These are phyloP conservation scores for Biston stratarius DNA, from an alignment of 2,888 invertebrate genomes.

Conservation along the genomic window DNA sequence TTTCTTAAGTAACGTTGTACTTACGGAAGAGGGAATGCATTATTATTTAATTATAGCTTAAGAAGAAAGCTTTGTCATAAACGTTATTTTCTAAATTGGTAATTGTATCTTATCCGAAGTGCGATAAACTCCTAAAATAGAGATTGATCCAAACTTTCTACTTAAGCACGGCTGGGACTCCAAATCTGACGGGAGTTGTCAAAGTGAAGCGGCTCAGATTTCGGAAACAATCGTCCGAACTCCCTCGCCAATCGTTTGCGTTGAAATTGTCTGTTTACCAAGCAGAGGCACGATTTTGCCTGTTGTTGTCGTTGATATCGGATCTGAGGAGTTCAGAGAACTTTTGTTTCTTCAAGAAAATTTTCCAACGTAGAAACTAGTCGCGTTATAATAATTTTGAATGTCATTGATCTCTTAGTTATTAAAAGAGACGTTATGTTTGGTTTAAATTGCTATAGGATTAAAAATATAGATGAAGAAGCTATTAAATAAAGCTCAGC, in stretches of 20 bases:
- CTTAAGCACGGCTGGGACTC: conserved; percentile 29
- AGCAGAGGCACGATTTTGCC: conserved; percentile 46
- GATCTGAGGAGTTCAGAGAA: conserved; percentile 7
- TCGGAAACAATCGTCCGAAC: conserved; percentile 54
- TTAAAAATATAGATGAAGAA: too few species aligned
- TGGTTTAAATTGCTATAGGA: too few species aligned
- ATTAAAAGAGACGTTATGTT: too few species aligned
- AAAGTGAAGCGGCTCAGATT: conserved; percentile 47
- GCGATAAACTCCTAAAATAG: conserved; percentile 20
- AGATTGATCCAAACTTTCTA: conserved; percentile 36
- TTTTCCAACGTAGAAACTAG: not conserved
- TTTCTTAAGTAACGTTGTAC: not conserved
- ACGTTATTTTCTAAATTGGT: conserved; percentile 4
- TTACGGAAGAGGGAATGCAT: not conserved
- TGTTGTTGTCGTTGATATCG: conserved; percentile 42
- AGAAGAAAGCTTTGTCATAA: not conserved
- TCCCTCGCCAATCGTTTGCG: conserved; percentile 50
- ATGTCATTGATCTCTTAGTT: too few species aligned
- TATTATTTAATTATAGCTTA: not conserved
- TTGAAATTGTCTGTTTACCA: conserved; percentile 53
- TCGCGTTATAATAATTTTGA: not conserved
- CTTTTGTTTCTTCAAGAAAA: conserved; percentile 6
- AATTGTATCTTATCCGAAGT: conserved; percentile 2
- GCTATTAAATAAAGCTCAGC: too few species aligned
- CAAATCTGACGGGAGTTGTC: conserved; percentile 41